Base-by-base conservation (phyloP, 2,113 vertebrate genomes). In the Pipa parva region DNA sequence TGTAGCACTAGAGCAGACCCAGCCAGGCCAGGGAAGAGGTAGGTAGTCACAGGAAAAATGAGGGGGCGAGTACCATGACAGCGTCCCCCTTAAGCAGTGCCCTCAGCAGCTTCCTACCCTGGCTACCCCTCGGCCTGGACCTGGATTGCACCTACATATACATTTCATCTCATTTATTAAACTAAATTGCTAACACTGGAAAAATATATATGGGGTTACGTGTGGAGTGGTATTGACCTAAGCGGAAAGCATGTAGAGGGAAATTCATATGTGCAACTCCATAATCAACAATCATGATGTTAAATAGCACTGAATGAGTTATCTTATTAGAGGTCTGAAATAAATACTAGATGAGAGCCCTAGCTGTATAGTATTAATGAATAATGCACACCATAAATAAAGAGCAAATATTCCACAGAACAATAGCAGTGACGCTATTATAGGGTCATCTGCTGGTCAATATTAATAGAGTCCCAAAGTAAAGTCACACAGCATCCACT, bases 391-490 rank as follows among this genome's bases (percentile, higher is more conserved):
- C 39, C 39, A 42, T 42, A 42, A 42, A 42, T 42, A 42, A 42
- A 17, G 39, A 42, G n/a, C 39, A 42, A n/a, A 42, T 42, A 4
- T 42, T 42, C 39, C 5, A 17, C 39, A 42, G 39, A 15, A 42
- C 39, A 42, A 42, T 5, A 42, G 39, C n/a, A 6, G 6, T 42
- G 39, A 15, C 39, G 15, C 39, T 17, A 42, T 18, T 5, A n/a
- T 42, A 42, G 39, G 39, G 39, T 42, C 39, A 42, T 42, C 39
- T 42, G 39, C n/a, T 42, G 39, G 39, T 42, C 39, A 42, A 42
- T n/a, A 42, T 42, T 42, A 42, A 42, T 42, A 42, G 39, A 42
- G 39, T 42, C 11, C 17, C 39, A 42, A n/a, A 42, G 39, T 42
- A n/a, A 42, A 42, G 39, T 42, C 39, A 42, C 39, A 42, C 17